Evolutionary conservation across 1,140 invertebrate genomes (phyloP).

Genomic region (Trichonephila clavipes): DNA sequence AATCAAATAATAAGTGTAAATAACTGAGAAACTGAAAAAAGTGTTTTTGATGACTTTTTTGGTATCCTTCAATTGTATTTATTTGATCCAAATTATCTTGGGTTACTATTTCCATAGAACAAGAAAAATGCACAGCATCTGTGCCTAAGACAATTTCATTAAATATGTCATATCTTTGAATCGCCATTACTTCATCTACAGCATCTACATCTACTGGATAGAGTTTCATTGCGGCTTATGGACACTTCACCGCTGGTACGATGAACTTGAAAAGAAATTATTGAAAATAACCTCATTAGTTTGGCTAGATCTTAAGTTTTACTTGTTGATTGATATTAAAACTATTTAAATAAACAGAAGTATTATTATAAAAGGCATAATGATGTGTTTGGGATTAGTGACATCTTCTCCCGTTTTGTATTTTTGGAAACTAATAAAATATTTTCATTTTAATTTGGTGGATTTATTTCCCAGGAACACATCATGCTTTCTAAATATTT

Average conservation of each 20-base stretch:
- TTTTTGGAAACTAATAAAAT: background rate
- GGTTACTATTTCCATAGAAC: background rate
- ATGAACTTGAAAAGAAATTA: background rate
- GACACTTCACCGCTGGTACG: slow-evolving; percentile 37
- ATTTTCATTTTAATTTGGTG: background rate
- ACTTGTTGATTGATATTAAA: background rate
- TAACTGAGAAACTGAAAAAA: slow-evolving; percentile 80
- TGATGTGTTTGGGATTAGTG: background rate
- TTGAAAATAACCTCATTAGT: background rate
- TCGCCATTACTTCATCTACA: background rate
- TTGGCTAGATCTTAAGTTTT: background rate
- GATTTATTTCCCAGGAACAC: background rate
- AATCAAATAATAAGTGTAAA: slow-evolving; percentile 98
- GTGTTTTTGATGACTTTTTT: background rate
- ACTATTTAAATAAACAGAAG: background rate
- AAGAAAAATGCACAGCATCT: background rate
- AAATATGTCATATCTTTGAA: background rate
- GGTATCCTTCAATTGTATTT: background rate
- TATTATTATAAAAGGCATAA: background rate
- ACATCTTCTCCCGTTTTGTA: background rate
- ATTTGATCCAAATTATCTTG: background rate
- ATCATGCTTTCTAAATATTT: background rate
- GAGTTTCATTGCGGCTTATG: background rate
- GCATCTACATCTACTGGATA: background rate
- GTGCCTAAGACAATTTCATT: background rate